Percentiles rank a stretch among this genome's conserved stretches.
Conservation (phyloP, 2,113 vertebrate species). For the Trogon melanurus region DNA sequence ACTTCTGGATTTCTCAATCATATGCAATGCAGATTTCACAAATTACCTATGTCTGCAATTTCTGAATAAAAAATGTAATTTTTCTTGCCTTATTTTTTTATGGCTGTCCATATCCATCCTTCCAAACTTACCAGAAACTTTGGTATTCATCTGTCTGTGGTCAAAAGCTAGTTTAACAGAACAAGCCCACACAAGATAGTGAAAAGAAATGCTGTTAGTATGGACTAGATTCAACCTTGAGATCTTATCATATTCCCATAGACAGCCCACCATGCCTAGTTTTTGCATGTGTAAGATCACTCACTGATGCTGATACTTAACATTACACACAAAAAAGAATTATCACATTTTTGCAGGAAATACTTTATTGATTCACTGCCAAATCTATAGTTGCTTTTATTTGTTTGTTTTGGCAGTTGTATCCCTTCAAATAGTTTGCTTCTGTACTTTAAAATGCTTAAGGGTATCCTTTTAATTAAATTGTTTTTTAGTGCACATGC, state of each 20-base stretch:
- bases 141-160: neutral
- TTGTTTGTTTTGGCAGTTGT: constrained; percentile 23
- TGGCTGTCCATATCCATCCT: neutral
- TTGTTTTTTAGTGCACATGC: neutral
- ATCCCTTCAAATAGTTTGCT: constrained; percentile 25
- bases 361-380: constrained; percentile 33
- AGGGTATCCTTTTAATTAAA: constrained; percentile 47
- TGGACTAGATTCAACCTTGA: neutral
- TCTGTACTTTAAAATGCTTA: constrained; percentile 44
- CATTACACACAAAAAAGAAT: neutral
- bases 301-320: neutral
- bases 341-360: constrained; percentile 31
- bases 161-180: neutral
- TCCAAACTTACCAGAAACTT: neutral
- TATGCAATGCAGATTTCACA: neutral
- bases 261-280: neutral
- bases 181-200: neutral
- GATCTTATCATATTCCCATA: neutral
- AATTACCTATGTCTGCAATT: neutral
- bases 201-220: neutral
- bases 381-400: constrained; percentile 10
- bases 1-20: neutral
- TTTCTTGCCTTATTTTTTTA: neutral
- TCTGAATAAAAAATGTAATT: neutral
- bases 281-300: neutral